Evolutionary conservation across 2,888 invertebrate genomes (phyloP).

Genomic region (Spilarctia lutea): DNA sequence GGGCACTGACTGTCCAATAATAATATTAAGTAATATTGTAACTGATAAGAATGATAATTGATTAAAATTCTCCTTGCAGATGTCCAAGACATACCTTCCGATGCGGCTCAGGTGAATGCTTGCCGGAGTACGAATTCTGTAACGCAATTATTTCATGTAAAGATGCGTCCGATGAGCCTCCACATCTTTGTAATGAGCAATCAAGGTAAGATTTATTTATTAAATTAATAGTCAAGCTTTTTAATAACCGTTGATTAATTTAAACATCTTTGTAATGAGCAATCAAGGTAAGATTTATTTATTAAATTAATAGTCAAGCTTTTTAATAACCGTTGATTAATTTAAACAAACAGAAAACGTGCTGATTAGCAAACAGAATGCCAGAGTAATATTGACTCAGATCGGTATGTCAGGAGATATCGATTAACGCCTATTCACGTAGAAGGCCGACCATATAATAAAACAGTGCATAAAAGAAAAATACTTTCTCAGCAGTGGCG

Average conservation of each 20-base stretch:
- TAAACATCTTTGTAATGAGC: constrained; percentile 90
- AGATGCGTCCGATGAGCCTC: constrained; percentile 96
- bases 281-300: constrained; percentile 74
- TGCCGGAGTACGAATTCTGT: constrained; percentile 96
- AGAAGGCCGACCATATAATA: background rate
- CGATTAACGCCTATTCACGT: background rate
- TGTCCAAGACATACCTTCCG: constrained; percentile 95
- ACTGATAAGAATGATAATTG: background rate
- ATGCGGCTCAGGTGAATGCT: constrained; percentile 94
- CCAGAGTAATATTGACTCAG: background rate
- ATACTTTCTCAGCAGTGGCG: background rate
- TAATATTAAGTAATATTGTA: background rate
- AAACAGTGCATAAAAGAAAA: background rate
- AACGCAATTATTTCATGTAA: constrained; percentile 95
- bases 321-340: background rate
- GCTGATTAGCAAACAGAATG: background rate
- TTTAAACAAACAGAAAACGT: background rate
- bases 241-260: too few relatives aligned
- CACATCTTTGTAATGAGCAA: constrained; percentile 90
- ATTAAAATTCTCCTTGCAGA: constrained; percentile 61
- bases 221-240: background rate
- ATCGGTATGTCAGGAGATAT: background rate
- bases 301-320: background rate
- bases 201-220: constrained; percentile 69
- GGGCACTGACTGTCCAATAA: too few relatives aligned